Evolutionary conservation across 1,140 invertebrate species (phyloP), one percentile per base, ranked within the genome.

Genomic region (Probaryconus sp.): DNA sequence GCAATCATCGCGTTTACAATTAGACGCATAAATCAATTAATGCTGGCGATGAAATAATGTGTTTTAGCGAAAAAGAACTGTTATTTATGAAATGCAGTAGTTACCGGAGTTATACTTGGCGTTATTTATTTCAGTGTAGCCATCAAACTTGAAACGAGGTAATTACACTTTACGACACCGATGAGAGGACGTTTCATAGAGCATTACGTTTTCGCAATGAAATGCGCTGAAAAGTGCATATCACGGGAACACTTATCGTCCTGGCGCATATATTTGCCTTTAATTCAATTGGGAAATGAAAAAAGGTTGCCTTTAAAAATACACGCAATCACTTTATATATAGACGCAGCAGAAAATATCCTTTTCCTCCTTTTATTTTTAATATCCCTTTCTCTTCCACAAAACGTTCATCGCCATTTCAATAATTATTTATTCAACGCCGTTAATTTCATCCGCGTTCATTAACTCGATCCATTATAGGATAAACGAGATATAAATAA

Each of bases 141-240:
- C 64, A 69, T 75, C 60, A 75, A 75, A 75, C 47, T 61, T 43
- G 53, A 65, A 75, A 75, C 65, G 58, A 65, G 65, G 65, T 75
- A 65, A 75, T 75, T 75, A 69, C 60, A 61, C 64, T 75, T 75
- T 75, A 75, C 72, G 65, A 75, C 38, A 64, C 71, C 64, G 60
- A 75, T 58, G 71, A 75, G 71, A 69, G 64, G 64, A 75, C 45
- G 60, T 74, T 74, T 74, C 55, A 56, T 42, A 42, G 48, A 53
- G 71, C 58, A 67, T 48, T 68, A 68, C 64, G n/a, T 74, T 68
- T 53, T 63, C 68, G 56, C 64, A 63, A 74, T 74, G 58, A 68
- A 68, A 68, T 24, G 61, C 50, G 60, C 60, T 47, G 71, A 63
- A 55, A 68, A 74, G 71, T 61, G 58, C 63, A 69, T 67, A 69